Evolutionary conservation across 2,888 invertebrate species (phyloP).

Genomic region (Apocheima hispidaria): DNA sequence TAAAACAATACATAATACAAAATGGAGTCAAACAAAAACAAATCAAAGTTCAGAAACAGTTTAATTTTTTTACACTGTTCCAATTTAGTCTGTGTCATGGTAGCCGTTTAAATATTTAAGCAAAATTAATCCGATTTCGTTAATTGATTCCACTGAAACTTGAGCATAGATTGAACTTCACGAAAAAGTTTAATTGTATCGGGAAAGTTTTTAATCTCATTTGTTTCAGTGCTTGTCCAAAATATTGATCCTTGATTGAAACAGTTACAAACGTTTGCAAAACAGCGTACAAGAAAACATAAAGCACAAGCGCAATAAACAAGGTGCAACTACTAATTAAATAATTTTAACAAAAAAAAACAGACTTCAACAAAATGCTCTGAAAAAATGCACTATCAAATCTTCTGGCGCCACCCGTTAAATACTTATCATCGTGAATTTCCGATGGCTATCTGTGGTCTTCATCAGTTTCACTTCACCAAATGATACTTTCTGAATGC

Average conservation of each 20-base stretch:
- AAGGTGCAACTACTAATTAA: no score
- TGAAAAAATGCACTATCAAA: no score
- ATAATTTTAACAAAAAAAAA: no score
- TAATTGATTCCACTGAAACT: conserved; percentile 33
- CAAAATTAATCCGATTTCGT: conserved; percentile 30
- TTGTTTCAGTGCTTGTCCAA: conserved; percentile 21
- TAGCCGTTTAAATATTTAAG: conserved; percentile 29
- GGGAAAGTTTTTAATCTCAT: conserved; percentile 35
- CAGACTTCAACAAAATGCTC: no score
- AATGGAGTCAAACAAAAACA: conserved; percentile 19
- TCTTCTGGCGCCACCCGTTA: no score
- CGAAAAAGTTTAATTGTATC: conserved; percentile 37
- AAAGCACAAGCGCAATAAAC: no score
- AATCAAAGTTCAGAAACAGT: conserved; percentile 18
- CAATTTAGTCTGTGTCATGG: conserved; percentile 19
- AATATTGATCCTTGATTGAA: background rate
- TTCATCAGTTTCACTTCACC: no score
- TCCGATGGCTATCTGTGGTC: no score
- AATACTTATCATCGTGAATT: no score
- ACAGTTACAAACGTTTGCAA: conserved; percentile 1
- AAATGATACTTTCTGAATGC: no score
- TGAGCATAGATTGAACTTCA: conserved; percentile 28
- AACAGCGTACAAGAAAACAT: no score
- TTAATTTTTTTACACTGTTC: conserved; percentile 13
- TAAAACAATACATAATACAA: no score